Base-by-base conservation (phyloP, 1,140 invertebrate genomes). In the Scaptomyza hsui region DNA sequence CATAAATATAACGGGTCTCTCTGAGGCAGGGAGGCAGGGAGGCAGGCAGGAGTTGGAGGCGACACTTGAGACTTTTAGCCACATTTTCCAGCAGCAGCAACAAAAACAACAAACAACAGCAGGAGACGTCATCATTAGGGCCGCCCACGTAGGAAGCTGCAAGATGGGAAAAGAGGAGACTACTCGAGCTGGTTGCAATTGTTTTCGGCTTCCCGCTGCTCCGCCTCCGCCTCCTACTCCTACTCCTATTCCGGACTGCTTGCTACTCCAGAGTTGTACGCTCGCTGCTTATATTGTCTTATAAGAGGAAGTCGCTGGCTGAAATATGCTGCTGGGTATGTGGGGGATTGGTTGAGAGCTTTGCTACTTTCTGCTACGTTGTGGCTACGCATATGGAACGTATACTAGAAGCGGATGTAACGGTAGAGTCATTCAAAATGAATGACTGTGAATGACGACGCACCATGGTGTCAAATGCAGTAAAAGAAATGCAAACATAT, bases 51-150 rank as follows among this genome's bases (percentile, higher is more conserved):
- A n/a, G n/a, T n/a, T n/a, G n/a, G 44, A 62, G 65, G 68, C 75
- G 59, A 59, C 82, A 86, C 81, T 86, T 86, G 73, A 86, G 77
- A 88, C 85, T 81, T 62, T 86, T 67, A 29, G 81, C 77, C 81
- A 88, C 81, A 81, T 86, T 85, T 80, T 77, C 76, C 73, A 29
- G 7, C 41, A 56, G 29, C 37, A 42, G 18, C 39, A 56, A 26
- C 37, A 44, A 32, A 60, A 80, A 73, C 73, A 72, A 63, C 60
- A 21, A 47, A 4, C 35, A 57, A 9, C 61, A 41, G 55, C 42
- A 12, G 59, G 55, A 41, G 60, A 78, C 80, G 75, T 80, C 81
- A 85, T 85, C 80, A 85, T 85, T 85, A 85, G 73, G 81, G 73
- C 77, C 81, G 80, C 81, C 80, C 80, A 80, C 80, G 71, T 53